Evolutionary conservation across 2,888 invertebrate genomes (phyloP).

Genomic region (Thymelicus lineola): DNA sequence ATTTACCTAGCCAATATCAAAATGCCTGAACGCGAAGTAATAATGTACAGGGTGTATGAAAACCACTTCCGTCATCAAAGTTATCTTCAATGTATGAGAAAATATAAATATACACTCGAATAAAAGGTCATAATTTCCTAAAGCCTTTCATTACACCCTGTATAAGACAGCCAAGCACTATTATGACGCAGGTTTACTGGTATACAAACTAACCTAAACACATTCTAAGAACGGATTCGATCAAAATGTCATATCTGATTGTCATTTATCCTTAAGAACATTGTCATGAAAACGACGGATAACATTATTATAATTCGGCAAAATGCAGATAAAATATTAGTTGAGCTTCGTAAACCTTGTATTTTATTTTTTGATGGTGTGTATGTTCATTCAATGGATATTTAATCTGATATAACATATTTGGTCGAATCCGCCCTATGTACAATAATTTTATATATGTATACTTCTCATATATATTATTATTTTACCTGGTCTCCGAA

Average conservation of each 20-base stretch:
- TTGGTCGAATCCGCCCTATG: not conserved
- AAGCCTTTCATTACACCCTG: conserved; percentile 14
- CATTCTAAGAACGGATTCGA: conserved; percentile 43
- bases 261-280: too few species aligned
- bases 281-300: too few species aligned
- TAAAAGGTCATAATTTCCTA: not conserved
- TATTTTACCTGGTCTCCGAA: conserved; percentile 64
- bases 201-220: conserved; percentile 67
- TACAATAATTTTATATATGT: conserved; percentile 55
- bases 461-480: conserved; percentile 51
- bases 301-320: too few species aligned
- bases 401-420: too few species aligned
- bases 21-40: conserved; percentile 26
- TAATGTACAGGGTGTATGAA: conserved; percentile 11
- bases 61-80: not conserved
- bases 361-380: too few species aligned
- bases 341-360: too few species aligned
- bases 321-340: too few species aligned
- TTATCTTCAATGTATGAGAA: not conserved
- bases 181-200: conserved; percentile 55
- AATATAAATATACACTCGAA: conserved; percentile 7
- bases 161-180: conserved; percentile 68
- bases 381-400: too few species aligned
- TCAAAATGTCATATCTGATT: too few species aligned
- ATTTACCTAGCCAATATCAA: conserved; percentile 45